Evolutionary conservation across 1,140 invertebrate genomes (phyloP), one percentile per base, ranked within the genome.

Genomic region (Danaus melanippus): DNA sequence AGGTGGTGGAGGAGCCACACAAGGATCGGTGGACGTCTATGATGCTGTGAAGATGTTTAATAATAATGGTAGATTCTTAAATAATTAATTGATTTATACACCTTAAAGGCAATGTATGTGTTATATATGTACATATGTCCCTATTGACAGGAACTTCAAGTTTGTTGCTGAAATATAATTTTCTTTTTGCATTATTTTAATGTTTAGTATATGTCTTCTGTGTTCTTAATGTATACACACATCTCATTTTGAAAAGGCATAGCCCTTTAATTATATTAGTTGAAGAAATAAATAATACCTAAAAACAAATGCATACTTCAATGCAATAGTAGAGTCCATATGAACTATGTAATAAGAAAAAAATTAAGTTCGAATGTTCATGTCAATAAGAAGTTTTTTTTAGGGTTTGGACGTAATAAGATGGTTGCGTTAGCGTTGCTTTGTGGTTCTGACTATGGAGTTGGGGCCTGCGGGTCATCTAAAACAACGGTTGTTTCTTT

Each of bases 371-470:
- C 21, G 0, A 45, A 39, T 43, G 9, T 42, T 41, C 10, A 40
- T 12, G 42, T 10, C 43, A 55, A 45, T 15, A 46, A 9, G 39
- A 43, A 15, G n/a, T 40, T 41, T 67, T 58, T 76, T 79, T 15
- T 55, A 89, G 89, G 91, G 47, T 88, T 97, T 60, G 92, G 92
- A 1, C 90, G 94, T 66, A 91, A 94, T 60, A 95, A 95, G 84
- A 91, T 97, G 76, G 90, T 98, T 52, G 94, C 92, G 3, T 79
- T 97, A 67, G 95, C 94, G 12, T 74, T 97, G 40, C 74, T 97
- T 0, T 93, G 95, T 66, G 96, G 96, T 0, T 97, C 94, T 86
- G 96, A 98, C 84, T 98, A 97, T 50, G 91, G 92, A 1, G 89
- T 91, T 46, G 96, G 96, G 21, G 90, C 96, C 0, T 90, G 89